Percentiles rank a stretch among this genome's conserved stretches.
Evolutionary conservation across 2,113 vertebrate species (phyloP).

Genomic region (Plecotus auritus): DNA sequence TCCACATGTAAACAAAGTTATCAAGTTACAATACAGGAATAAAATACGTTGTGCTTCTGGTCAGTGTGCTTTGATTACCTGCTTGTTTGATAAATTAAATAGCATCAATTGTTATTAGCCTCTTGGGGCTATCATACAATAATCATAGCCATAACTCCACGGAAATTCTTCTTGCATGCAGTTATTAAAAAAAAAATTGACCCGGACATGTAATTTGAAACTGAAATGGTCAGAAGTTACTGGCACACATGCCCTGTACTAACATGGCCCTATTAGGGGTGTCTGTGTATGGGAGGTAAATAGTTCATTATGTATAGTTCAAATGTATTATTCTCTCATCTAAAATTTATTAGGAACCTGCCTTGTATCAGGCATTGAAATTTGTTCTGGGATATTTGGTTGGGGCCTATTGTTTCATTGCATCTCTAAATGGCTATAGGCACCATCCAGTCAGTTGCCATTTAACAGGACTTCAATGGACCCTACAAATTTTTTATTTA

Average conservation of each 20-base stretch:
- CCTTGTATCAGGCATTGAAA: no score
- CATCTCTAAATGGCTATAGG: neutral
- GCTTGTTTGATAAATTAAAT: slow-evolving; percentile 8
- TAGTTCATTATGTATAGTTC: no score
- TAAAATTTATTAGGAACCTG: neutral
- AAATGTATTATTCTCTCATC: neutral
- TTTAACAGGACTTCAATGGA: neutral
- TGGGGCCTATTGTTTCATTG: neutral
- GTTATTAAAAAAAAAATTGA: neutral
- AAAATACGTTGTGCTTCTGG: neutral
- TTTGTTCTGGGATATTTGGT: neutral
- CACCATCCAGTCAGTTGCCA: neutral
- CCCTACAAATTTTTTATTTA: neutral
- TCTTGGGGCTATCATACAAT: neutral
- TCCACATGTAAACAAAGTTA: neutral
- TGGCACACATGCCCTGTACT: neutral
- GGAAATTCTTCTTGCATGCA: neutral
- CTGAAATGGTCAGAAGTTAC: neutral
- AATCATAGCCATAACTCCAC: neutral
- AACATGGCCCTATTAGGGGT: neutral
- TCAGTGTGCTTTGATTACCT: neutral
- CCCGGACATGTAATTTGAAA: neutral
- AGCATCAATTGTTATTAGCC: neutral
- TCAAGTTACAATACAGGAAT: slow-evolving; percentile 2
- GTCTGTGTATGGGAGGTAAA: neutral